Conservation (phyloP, 2,888 invertebrate species). For the Sphaeridia pumilis region DNA sequence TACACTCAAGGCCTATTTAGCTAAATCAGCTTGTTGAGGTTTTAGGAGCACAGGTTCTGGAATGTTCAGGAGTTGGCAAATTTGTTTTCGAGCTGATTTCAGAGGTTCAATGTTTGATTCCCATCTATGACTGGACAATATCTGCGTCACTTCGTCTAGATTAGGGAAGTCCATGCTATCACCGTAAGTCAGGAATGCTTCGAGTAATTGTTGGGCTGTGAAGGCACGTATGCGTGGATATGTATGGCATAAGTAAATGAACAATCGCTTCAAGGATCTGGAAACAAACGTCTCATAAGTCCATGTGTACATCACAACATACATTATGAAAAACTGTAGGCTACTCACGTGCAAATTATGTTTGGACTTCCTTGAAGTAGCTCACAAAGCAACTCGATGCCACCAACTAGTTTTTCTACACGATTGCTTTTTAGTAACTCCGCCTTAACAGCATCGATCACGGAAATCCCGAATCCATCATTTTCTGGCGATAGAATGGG, state of each 20-base stretch:
- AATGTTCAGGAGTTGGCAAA: conserved; percentile 66
- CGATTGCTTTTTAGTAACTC: conserved; percentile 67
- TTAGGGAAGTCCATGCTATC: conserved; percentile 58
- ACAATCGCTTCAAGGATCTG: conserved; percentile 56
- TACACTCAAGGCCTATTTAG: too few species aligned
- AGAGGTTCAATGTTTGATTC: conserved; percentile 57
- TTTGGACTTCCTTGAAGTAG: conserved; percentile 58
- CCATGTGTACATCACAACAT: too few species aligned
- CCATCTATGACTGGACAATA: conserved; percentile 74
- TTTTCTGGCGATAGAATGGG: conserved; percentile 18
- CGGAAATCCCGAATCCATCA: conserved; percentile 52
- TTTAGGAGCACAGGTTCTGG: conserved; percentile 47
- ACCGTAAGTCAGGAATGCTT: conserved; percentile 65
- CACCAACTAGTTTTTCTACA: conserved; percentile 71
- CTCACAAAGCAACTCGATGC: conserved; percentile 74
- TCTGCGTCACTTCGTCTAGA: conserved; percentile 56
- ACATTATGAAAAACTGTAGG: conserved; percentile 1
- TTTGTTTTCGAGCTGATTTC: conserved; percentile 63
- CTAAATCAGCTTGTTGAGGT: background rate
- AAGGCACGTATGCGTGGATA: conserved; percentile 71
- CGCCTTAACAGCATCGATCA: conserved; percentile 58
- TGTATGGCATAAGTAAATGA: conserved; percentile 68
- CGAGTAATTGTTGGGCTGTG: conserved; percentile 66
- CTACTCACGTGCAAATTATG: conserved; percentile 23
- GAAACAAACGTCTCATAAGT: too few species aligned